phyloP scores from a whole-genome alignment of 1,140 invertebrate genomes.

The Drosophila lacertosa region DNA sequence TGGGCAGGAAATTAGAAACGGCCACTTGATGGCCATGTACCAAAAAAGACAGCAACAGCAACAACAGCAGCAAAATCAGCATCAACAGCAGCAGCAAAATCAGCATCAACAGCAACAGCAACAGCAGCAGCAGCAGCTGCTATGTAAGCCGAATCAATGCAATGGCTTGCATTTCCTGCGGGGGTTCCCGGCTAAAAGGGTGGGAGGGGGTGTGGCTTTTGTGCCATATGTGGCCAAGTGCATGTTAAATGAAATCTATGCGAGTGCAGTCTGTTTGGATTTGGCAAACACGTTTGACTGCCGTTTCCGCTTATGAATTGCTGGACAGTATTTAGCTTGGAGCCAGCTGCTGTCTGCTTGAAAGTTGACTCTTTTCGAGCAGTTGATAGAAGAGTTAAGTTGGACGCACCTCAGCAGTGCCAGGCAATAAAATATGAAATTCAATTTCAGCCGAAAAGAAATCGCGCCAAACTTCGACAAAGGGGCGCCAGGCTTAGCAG shows the following conservation, averaged over 20 bases:
- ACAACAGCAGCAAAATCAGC: not conserved
- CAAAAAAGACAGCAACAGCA: constrained; percentile 18
- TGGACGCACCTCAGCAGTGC: not conserved
- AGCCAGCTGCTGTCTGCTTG: not conserved
- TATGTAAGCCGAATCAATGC: constrained; percentile 41
- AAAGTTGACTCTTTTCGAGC: not conserved
- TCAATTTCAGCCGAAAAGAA: constrained; percentile 55
- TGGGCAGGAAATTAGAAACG: constrained; percentile 77
- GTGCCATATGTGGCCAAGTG: constrained; percentile 14
- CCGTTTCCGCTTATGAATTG: constrained; percentile 73
- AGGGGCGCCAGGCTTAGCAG: constrained; percentile 48
- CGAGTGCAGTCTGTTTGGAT: constrained; percentile 47
- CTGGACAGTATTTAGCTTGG: not conserved
- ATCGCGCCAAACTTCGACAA: constrained; percentile 35
- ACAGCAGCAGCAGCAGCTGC: constrained; percentile 42
- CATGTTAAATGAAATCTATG: constrained; percentile 59
- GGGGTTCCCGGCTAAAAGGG: not conserved
- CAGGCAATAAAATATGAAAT: constrained; percentile 52
- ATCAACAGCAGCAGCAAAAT: constrained; percentile 31
- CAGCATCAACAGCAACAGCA: too few relatives aligned
- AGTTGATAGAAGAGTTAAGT: constrained; percentile 14
- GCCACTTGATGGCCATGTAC: constrained; percentile 50
- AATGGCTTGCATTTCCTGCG: constrained; percentile 37
- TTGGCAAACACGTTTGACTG: constrained; percentile 68
- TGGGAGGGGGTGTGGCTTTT: not conserved